phyloP scores from a whole-genome alignment of 92 coral and sea anemone genomes.

The Montipora capitata region DNA sequence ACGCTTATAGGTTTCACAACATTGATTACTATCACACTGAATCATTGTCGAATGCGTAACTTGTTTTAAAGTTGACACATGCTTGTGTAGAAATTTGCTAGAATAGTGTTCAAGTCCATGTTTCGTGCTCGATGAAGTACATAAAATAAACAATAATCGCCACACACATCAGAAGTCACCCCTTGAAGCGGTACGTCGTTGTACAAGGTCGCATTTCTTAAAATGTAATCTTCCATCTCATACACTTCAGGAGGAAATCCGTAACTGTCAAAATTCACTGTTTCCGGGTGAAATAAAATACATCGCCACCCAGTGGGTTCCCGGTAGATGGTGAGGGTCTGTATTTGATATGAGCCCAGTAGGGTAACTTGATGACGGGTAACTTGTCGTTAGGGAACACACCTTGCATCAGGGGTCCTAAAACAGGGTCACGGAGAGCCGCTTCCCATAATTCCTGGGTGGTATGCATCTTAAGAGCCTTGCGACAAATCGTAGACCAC shows the following conservation, averaged over 20 bases:
- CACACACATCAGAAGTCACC: constrained; percentile 36
- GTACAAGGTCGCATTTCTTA: not conserved
- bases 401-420: constrained; percentile 29
- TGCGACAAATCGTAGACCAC: no score
- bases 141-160: constrained; percentile 48
- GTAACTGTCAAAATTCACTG: constrained; percentile 63
- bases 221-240: not conserved
- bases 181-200: constrained; percentile 40
- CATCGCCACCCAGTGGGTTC: constrained; percentile 69
- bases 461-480: no score
- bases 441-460: no score
- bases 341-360: constrained; percentile 46
- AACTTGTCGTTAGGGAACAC: constrained; percentile 37
- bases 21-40: no score
- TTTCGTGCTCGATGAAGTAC: constrained; percentile 36
- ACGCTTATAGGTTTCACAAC: constrained; percentile 2
- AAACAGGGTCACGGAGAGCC: no score
- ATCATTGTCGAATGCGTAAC: no score
- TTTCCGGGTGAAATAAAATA: constrained; percentile 1
- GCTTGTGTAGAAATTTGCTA: constrained; percentile 18
- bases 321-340: constrained; percentile 40
- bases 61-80: not conserved
- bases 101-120: constrained; percentile 21
- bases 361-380: constrained; percentile 25
- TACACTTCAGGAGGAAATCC: constrained; percentile 43